A percentile compares a stretch with the other conserved stretches of the same genome.
Evolutionary conservation across 2,888 invertebrate species (phyloP).

Genomic region (Drosophila anomelani): DNA sequence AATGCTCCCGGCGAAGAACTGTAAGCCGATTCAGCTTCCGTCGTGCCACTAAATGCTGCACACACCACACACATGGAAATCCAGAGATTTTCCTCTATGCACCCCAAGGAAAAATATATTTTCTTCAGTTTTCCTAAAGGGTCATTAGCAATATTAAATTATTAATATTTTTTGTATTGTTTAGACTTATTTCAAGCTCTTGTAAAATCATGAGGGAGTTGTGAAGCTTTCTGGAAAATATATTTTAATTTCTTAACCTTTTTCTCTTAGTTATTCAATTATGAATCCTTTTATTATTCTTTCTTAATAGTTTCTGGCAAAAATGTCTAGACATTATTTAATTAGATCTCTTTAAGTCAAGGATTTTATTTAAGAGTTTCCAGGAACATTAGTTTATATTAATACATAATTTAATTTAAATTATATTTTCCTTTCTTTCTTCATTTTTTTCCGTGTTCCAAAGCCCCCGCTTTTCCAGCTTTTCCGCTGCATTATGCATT

Average conservation of each 20-base stretch:
- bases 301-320: too few relatives aligned
- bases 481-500: slow-evolving; percentile 70
- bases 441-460: slow-evolving; percentile 1
- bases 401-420: not conserved
- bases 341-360: too few relatives aligned
- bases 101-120: not conserved
- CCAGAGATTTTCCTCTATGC: slow-evolving; percentile 8
- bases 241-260: too few relatives aligned
- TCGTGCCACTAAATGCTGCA: slow-evolving; percentile 67
- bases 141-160: not conserved
- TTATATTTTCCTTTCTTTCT: not conserved
- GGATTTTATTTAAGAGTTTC: too few relatives aligned
- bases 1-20: slow-evolving; percentile 74
- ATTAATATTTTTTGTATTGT: not conserved
- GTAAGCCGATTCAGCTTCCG: slow-evolving; percentile 54
- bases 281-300: too few relatives aligned
- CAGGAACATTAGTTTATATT: too few relatives aligned
- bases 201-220: not conserved
- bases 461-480: slow-evolving; percentile 15
- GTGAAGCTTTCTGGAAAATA: not conserved
- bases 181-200: not conserved
- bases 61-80: slow-evolving; percentile 40
- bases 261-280: too few relatives aligned
- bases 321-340: too few relatives aligned
- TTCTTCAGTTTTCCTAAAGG: too few relatives aligned